Percentiles rank a stretch among this genome's conserved stretches.
Conservation (phyloP, 1,140 invertebrate species). For the Artemia franciscana region DNA sequence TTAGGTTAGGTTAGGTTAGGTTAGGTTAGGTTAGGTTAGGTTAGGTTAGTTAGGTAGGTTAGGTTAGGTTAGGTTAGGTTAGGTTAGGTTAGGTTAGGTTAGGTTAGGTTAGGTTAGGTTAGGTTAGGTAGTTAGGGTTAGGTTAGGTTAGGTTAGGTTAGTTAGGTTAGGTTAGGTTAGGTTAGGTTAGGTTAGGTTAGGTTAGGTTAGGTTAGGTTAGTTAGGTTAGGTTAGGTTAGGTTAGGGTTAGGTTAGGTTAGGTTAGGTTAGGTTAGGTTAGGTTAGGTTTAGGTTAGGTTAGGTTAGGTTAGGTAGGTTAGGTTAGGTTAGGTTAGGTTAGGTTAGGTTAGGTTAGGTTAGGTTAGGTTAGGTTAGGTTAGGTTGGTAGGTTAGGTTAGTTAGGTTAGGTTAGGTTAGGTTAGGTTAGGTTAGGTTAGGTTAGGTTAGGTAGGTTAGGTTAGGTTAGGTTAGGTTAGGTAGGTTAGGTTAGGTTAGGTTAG, state of each 20-base stretch:
- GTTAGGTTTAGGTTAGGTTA: conserved; percentile 9
- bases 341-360: too few species aligned
- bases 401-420: too few species aligned
- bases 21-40: conserved; percentile 12
- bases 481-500: too few species aligned
- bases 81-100: conserved; percentile 8
- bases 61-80: too few species aligned
- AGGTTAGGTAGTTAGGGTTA: conserved; percentile 10
- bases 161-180: conserved; percentile 12
- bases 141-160: neutral
- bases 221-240: conserved; percentile 12
- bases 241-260: conserved; percentile 12
- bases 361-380: conserved; percentile 9
- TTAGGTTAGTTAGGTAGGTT: conserved; percentile 10
- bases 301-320: conserved; percentile 11
- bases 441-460: too few species aligned
- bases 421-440: too few species aligned
- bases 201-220: conserved; percentile 12
- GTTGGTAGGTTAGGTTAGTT: conserved; percentile 10
- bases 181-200: conserved; percentile 13
- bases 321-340: conserved; percentile 12
- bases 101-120: conserved; percentile 12
- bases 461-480: too few species aligned
- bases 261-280: conserved; percentile 11
- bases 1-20: conserved; percentile 11